These are phyloP conservation scores for Pseudomyrmex concolor DNA, from an alignment of 1,140 invertebrate genomes.

Conservation along the genomic window DNA sequence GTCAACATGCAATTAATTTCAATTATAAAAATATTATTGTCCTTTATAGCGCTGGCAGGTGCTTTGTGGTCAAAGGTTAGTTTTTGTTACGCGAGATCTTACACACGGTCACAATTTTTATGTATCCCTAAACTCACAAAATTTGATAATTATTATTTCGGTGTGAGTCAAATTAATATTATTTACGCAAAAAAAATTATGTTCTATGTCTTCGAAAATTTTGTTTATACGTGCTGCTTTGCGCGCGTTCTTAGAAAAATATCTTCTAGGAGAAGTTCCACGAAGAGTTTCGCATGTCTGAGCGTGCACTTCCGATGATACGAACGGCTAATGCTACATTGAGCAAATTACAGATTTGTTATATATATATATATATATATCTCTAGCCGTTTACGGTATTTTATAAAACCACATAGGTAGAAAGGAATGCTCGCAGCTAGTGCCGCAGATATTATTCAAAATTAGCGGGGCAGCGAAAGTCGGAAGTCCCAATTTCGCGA, in stretches of 20 bases:
- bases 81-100: conserved; percentile 69
- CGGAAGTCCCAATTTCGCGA: conserved; percentile 76
- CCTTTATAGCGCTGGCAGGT: conserved; percentile 82
- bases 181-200: not conserved
- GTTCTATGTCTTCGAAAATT: not conserved
- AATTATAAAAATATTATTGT: conserved; percentile 86
- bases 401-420: conserved; percentile 18
- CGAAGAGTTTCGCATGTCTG: too few species aligned
- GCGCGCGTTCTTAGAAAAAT: not conserved
- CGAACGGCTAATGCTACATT: conserved; percentile 9
- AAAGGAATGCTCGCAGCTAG: conserved; percentile 46
- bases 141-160: conserved; percentile 33
- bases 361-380: too few species aligned
- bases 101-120: conserved; percentile 18
- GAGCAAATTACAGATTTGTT: conserved; percentile 16
- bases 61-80: conserved; percentile 81
- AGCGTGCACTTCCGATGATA: not conserved
- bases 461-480: conserved; percentile 72
- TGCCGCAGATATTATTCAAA: conserved; percentile 66
- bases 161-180: not conserved
- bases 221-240: too few species aligned
- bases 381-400: not conserved
- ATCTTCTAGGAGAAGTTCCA: too few species aligned
- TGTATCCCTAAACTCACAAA: conserved; percentile 35
- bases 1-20: conserved; percentile 83